phyloP scores from a whole-genome alignment of 92 coral and sea anemone genomes.

The Parazoanthus darwini region DNA sequence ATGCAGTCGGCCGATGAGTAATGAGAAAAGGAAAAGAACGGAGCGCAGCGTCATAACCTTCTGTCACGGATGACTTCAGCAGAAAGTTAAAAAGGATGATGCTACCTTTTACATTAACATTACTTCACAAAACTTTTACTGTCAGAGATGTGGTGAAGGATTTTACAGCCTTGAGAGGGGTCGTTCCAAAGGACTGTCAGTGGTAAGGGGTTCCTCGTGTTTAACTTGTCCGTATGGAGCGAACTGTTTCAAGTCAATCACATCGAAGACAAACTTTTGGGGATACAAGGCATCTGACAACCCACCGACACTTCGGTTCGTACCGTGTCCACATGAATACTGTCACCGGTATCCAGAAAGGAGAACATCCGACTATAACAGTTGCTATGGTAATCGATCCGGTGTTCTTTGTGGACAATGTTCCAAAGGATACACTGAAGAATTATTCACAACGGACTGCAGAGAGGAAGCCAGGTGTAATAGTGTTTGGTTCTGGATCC shows the following conservation, averaged over 20 bases:
- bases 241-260: neutral
- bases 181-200: conserved; percentile 35
- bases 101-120: neutral
- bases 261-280: neutral
- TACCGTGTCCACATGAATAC: conserved; percentile 12
- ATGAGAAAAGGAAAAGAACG: no score
- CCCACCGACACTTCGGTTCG: neutral
- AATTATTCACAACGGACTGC: conserved; percentile 20
- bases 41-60: no score
- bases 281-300: neutral
- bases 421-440: conserved; percentile 29
- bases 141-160: conserved; percentile 42
- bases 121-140: conserved; percentile 32
- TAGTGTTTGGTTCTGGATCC: conserved; percentile 24
- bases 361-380: neutral
- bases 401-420: conserved; percentile 43
- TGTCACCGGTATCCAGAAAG: neutral
- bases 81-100: neutral
- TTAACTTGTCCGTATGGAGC: conserved; percentile 28
- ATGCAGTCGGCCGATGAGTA: no score
- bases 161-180: conserved; percentile 60
- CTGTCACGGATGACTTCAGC: no score
- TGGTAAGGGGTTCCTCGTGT: conserved; percentile 22
- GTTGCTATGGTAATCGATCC: conserved; percentile 8
- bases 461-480: neutral